Base-by-base conservation (phyloP, 1,140 invertebrate species). In the Cyrtorhinus lividipennis region DNA sequence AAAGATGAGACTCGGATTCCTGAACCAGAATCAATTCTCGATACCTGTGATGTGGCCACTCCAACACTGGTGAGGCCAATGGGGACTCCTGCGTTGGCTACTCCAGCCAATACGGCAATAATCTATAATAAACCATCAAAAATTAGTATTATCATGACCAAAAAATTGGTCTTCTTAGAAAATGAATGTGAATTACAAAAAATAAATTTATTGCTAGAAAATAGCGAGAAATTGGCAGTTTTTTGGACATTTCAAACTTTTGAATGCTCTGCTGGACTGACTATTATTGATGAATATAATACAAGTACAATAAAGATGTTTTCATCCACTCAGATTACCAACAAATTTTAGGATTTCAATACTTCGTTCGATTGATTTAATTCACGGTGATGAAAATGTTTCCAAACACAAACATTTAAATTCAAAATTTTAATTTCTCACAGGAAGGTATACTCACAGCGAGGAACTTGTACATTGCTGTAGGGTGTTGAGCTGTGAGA, bases 401-500 rank as follows among this genome's bases (percentile, higher is more conserved):
- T 20, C 18, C 48, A 22, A 13, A 13, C 20, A 53, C 10, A 53
- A 15, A 53, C 12, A 53, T 15, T 22, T 53, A 13, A 3, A 5
- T 20, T 5, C 20, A 10, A 10, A 10, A 8, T 53, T 15, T 38
- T 15, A 38, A 8, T 15, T 8, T 38, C 15, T 38, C 5, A 15
- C 30, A 15, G 30, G 5, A 38, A 15, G 15, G 5, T 38, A 20
- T 53, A 53, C 48, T 53, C 20, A 53, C 48, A 20, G 48, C 48
- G 48, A 53, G 48, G 48, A 53, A 53, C 48, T 53, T 53, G 48
- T 53, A 53, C 48, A 53, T 53, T 10, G 5, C 20, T 53, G 48
- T 20, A 5, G 18, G 8, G 48, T 53, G 48, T 20, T 53, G 10
- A 22, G 10, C 10, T 8, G 18, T 53, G 8, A 22, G 20, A 12